These are phyloP conservation scores for Sporophila hypoxantha DNA, from an alignment of 2,113 vertebrate genomes.

Conservation along the genomic window DNA sequence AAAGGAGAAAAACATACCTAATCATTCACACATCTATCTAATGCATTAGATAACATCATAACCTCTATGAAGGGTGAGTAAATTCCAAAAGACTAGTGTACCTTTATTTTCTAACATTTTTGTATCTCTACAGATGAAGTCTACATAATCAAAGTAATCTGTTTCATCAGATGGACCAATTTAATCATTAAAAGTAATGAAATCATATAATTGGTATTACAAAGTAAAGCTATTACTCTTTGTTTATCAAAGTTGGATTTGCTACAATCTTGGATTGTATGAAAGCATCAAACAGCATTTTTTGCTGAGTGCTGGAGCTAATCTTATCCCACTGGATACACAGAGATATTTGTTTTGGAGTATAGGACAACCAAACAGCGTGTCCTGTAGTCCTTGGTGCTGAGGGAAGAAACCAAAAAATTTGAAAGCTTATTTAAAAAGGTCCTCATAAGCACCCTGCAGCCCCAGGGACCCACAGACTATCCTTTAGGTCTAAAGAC, in stretches of 20 bases:
- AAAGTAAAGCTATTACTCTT: neutral
- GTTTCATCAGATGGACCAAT: neutral
- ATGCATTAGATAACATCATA: neutral
- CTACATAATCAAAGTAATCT: neutral
- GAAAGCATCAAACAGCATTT: neutral
- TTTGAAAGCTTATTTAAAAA: neutral
- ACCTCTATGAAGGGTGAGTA: neutral
- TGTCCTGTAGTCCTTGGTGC: neutral
- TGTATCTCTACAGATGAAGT: neutral
- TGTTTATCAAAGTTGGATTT: neutral
- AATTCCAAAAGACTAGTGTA: neutral
- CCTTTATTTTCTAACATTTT: neutral
- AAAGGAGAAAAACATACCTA: neutral
- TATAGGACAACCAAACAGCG: neutral
- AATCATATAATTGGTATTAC: neutral
- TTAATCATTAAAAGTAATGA: neutral
- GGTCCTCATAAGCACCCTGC: neutral
- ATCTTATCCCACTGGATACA: neutral
- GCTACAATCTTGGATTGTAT: neutral
- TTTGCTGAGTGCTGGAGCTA: neutral
- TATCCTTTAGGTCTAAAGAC: neutral
- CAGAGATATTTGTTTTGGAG: neutral
- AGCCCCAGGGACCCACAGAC: neutral
- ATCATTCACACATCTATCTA: neutral
- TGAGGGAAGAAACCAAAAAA: neutral